phyloP scores from a whole-genome alignment of 2,113 vertebrate genomes.

The Brachyhypopomus occidentalis region DNA sequence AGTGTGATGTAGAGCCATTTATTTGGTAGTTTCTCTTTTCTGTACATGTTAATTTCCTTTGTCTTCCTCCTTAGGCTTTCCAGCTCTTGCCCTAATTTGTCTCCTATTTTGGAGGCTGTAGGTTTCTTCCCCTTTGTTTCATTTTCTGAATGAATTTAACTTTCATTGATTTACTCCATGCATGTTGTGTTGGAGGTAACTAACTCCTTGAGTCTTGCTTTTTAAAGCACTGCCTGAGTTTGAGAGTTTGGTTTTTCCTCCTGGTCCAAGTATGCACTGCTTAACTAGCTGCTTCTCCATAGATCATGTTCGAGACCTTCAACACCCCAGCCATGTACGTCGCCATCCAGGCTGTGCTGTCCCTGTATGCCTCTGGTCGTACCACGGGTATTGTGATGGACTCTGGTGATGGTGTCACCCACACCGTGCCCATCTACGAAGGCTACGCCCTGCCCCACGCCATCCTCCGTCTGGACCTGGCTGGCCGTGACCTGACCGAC shows the following conservation, averaged over 20 bases:
- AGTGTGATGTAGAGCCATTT: neutral
- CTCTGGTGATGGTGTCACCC: conserved; percentile 96
- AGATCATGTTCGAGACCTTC: conserved; percentile 99
- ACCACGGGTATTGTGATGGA: conserved; percentile 99
- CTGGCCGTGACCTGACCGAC: conserved; percentile 97
- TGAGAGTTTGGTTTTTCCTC: no score
- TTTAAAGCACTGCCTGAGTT: no score
- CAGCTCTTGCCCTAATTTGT: conserved; percentile 59
- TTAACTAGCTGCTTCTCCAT: neutral
- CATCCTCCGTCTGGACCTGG: conserved; percentile 96
- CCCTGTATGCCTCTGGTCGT: conserved; percentile 95
- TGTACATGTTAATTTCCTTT: conserved; percentile 44
- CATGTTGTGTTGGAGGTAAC: neutral
- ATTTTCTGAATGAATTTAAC: conserved; percentile 56
- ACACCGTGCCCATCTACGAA: conserved; percentile 98
- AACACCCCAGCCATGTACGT: conserved; percentile 99
- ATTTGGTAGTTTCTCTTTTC: conserved; percentile 35
- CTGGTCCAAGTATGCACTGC: neutral
- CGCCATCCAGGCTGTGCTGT: conserved; percentile 97
- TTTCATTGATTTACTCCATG: neutral
- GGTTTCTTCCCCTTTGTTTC: conserved; percentile 74
- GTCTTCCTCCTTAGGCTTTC: conserved; percentile 59
- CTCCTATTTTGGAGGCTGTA: conserved; percentile 80
- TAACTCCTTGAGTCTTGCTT: neutral
- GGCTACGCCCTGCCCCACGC: conserved; percentile 96